phyloP scores from a whole-genome alignment of 2,113 vertebrate genomes.

The Mesocricetus auratus region DNA sequence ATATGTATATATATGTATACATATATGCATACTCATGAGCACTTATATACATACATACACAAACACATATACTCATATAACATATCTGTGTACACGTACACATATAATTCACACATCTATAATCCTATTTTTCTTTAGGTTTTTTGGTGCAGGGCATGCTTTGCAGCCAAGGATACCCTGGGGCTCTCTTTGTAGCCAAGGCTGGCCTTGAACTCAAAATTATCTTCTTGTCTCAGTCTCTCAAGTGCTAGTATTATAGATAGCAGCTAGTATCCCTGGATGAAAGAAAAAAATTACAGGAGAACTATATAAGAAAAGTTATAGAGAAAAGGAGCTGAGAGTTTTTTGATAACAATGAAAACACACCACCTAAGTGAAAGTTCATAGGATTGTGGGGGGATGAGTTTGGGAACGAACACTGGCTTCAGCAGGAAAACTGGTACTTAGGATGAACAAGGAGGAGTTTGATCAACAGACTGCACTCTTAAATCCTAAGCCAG shows the following conservation, averaged over 20 bases:
- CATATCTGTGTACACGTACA: not conserved
- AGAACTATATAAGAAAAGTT: not conserved
- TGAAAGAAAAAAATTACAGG: not conserved
- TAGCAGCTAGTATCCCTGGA: not conserved
- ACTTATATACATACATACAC: not conserved
- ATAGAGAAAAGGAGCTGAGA: not conserved
- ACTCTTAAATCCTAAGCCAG: conserved; percentile 13
- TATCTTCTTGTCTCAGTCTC: not conserved
- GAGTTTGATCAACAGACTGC: not conserved
- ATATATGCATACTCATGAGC: not conserved
- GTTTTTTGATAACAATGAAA: not conserved
- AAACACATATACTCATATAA: not conserved
- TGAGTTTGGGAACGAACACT: not conserved
- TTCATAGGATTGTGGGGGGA: not conserved
- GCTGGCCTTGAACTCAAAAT: not conserved
- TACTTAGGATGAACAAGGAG: not conserved
- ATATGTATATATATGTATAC: not conserved
- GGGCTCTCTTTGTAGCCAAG: not conserved
- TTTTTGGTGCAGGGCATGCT: not conserved
- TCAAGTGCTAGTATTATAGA: not conserved
- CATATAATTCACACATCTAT: not conserved
- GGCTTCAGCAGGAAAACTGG: not conserved
- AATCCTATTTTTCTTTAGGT: not conserved
- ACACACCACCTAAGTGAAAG: not conserved
- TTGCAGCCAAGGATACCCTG: not conserved